phyloP scores from a whole-genome alignment of 2,797 vertebrate species.

The Sebastes hubbsi region DNA sequence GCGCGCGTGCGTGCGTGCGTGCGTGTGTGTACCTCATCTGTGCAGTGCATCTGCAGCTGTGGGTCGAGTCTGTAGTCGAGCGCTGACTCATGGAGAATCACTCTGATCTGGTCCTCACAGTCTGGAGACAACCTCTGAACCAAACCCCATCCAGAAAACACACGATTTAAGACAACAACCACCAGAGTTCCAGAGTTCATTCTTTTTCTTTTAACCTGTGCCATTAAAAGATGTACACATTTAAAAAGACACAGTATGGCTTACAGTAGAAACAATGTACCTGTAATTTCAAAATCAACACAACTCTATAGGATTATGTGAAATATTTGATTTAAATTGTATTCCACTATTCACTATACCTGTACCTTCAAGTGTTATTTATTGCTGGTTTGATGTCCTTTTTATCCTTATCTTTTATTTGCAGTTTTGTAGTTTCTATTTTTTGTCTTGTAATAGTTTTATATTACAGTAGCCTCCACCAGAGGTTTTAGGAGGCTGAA shows the following conservation, averaged over 20 bases:
- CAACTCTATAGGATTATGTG: background rate
- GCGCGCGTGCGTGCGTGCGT: background rate
- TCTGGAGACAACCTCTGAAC: conserved; percentile 92
- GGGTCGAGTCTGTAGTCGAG: conserved; percentile 96
- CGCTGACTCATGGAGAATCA: conserved; percentile 95
- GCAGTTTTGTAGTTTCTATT: background rate
- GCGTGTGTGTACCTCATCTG: conserved; percentile 86
- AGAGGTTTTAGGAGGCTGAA: background rate
- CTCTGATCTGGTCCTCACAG: conserved; percentile 94
- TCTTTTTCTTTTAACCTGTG: background rate
- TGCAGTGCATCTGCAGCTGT: conserved; percentile 94
- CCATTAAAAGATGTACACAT: background rate
- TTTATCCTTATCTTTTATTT: background rate
- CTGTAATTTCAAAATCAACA: background rate
- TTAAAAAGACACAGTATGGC: background rate
- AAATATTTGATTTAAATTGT: background rate
- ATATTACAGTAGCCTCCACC: background rate
- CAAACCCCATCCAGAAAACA: conserved; percentile 13
- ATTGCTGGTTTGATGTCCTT: background rate
- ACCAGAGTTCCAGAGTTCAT: background rate
- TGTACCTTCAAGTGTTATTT: background rate
- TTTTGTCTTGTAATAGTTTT: background rate
- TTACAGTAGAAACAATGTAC: background rate
- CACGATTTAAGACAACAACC: background rate
- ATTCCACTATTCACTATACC: too few relatives aligned